phyloP scores from a whole-genome alignment of 2,888 invertebrate species.

The Brachyptera risi region DNA sequence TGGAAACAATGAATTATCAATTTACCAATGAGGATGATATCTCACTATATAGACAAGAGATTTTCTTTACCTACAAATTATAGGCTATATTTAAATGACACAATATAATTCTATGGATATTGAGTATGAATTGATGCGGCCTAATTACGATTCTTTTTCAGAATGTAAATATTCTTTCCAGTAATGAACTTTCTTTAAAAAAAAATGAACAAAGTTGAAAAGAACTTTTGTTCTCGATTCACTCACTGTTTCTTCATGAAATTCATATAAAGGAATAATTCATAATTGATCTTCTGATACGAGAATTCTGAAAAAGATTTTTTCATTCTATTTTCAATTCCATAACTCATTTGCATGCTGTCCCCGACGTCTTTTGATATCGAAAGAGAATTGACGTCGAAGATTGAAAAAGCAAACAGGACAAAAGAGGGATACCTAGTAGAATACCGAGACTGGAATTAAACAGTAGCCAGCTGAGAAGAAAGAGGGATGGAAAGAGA shows the following conservation, averaged over 20 bases:
- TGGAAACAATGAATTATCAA: too few relatives aligned
- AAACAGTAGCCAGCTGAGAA: neutral
- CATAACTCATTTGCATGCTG: slow-evolving; percentile 21
- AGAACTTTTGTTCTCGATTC: slow-evolving; percentile 5
- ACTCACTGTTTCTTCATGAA: slow-evolving; percentile 2
- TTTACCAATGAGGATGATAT: too few relatives aligned
- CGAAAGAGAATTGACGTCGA: slow-evolving; percentile 15
- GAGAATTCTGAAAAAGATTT: slow-evolving; percentile 5
- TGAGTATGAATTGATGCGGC: too few relatives aligned
- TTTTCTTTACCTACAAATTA: too few relatives aligned
- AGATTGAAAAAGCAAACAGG: slow-evolving; percentile 17
- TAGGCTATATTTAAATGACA: too few relatives aligned
- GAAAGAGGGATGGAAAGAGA: neutral
- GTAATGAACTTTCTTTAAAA: too few relatives aligned
- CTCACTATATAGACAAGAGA: too few relatives aligned
- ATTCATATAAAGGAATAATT: slow-evolving; percentile 4
- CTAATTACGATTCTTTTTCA: too few relatives aligned
- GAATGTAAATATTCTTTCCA: too few relatives aligned
- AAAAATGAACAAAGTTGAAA: neutral
- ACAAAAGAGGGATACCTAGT: slow-evolving; percentile 11
- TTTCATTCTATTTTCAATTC: too few relatives aligned
- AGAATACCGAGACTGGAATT: slow-evolving; percentile 14
- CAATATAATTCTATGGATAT: too few relatives aligned
- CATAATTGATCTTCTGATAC: slow-evolving; percentile 14
- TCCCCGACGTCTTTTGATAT: slow-evolving; percentile 12